phyloP scores from a whole-genome alignment of 2,888 invertebrate genomes.

The Platycnemis pennipes region DNA sequence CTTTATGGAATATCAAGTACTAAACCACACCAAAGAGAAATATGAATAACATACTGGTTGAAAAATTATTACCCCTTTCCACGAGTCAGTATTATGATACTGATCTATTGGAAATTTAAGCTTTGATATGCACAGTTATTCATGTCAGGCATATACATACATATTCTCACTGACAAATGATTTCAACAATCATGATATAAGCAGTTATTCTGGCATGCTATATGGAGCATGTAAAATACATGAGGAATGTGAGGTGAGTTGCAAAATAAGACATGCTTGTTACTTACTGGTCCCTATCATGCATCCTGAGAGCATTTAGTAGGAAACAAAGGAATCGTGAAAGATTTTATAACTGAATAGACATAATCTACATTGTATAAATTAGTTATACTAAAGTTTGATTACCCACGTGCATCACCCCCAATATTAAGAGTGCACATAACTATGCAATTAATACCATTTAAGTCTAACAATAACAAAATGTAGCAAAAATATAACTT shows the following conservation, averaged over 20 bases:
- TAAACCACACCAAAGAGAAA: not conserved
- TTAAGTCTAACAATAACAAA: not conserved
- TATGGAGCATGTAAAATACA: not conserved
- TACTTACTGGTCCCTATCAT: conserved; percentile 79
- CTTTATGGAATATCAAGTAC: too few species aligned
- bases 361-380: not conserved
- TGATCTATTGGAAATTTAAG: not conserved
- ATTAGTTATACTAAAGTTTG: not conserved
- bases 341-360: conserved; percentile 29
- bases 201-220: not conserved
- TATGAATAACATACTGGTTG: not conserved
- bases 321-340: conserved; percentile 68
- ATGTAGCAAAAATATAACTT: not conserved
- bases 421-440: not conserved
- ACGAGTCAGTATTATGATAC: not conserved
- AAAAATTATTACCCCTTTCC: not conserved
- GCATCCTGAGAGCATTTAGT: conserved; percentile 75
- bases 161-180: conserved; percentile 8
- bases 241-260: not conserved
- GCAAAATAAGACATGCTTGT: conserved; percentile 53
- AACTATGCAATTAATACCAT: not conserved
- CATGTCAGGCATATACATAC: not conserved
- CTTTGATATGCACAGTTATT: not conserved
- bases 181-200: not conserved
- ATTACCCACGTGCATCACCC: not conserved